Evolutionary conservation across 2,797 vertebrate species (phyloP).

Genomic region (Morelia viridis): DNA sequence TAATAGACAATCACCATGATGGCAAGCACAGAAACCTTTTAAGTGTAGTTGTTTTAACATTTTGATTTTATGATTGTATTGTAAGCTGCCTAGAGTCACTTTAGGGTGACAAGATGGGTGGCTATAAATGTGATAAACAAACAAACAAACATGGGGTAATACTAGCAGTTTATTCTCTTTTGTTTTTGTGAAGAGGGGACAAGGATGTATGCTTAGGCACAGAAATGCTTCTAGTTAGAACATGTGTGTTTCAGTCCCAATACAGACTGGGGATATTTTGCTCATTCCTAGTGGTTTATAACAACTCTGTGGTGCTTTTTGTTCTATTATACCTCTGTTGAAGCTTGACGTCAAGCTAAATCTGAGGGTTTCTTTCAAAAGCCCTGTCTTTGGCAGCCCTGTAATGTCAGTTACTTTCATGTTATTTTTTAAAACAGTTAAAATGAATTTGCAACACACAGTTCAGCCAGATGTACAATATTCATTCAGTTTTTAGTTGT

Average conservation of each 20-base stretch:
- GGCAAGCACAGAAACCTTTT: not conserved
- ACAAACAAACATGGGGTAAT: not conserved
- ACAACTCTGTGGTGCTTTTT: not conserved
- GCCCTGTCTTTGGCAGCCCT: not conserved
- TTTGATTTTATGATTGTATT: not conserved
- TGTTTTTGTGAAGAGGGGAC: not conserved
- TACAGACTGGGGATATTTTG: not conserved
- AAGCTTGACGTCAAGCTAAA: not conserved
- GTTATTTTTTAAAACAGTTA: not conserved
- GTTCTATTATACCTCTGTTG: not conserved
- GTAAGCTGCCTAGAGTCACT: not conserved
- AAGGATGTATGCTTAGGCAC: not conserved
- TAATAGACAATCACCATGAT: not conserved
- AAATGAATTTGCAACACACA: not conserved
- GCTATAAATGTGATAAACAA: not conserved
- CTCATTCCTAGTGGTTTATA: not conserved
- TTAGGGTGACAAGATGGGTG: not conserved
- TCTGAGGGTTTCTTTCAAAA: not conserved
- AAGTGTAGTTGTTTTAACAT: not conserved
- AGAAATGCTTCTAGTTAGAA: not conserved
- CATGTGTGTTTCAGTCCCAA: not conserved
- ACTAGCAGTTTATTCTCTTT: not conserved
- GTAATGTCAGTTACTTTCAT: not conserved
- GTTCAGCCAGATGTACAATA: not conserved
- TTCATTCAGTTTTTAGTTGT: not conserved